Evolutionary conservation across 2,797 vertebrate species (phyloP).

Genomic region (Periparus ater): DNA sequence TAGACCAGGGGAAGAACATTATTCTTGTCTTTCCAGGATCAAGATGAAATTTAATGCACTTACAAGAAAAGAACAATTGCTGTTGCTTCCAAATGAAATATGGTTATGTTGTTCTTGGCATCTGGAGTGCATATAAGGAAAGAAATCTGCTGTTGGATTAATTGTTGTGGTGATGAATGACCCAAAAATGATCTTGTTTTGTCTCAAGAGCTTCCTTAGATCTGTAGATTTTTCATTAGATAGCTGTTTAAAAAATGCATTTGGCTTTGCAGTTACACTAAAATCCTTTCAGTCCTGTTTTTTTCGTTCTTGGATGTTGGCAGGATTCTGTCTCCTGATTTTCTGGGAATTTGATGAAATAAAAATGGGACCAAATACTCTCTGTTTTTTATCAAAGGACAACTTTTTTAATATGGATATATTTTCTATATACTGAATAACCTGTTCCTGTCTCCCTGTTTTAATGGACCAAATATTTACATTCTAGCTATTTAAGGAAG

Average conservation of each 20-base stretch:
- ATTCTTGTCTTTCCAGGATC: background rate
- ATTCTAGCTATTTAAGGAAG: background rate
- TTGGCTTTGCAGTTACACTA: background rate
- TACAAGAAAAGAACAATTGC: background rate
- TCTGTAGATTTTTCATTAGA: background rate
- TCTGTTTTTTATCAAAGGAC: background rate
- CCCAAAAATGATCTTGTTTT: background rate
- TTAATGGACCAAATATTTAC: background rate
- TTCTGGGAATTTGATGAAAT: background rate
- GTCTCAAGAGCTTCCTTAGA: slow-evolving; percentile 3
- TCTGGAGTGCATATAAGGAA: background rate
- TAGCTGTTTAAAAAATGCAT: background rate
- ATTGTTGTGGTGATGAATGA: background rate
- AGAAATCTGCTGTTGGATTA: background rate
- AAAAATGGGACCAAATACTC: background rate
- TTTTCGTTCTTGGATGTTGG: background rate
- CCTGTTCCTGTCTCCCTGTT: background rate
- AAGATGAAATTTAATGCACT: background rate
- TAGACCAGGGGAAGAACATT: background rate
- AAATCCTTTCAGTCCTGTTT: background rate
- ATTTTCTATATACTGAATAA: background rate
- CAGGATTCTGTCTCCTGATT: background rate
- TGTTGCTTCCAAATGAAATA: background rate
- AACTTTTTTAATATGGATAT: background rate
- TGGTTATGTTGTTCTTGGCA: background rate